Evolutionary conservation across 2,113 vertebrate genomes (phyloP), one percentile per base, ranked within the genome.

Genomic region (Calcarius ornatus): DNA sequence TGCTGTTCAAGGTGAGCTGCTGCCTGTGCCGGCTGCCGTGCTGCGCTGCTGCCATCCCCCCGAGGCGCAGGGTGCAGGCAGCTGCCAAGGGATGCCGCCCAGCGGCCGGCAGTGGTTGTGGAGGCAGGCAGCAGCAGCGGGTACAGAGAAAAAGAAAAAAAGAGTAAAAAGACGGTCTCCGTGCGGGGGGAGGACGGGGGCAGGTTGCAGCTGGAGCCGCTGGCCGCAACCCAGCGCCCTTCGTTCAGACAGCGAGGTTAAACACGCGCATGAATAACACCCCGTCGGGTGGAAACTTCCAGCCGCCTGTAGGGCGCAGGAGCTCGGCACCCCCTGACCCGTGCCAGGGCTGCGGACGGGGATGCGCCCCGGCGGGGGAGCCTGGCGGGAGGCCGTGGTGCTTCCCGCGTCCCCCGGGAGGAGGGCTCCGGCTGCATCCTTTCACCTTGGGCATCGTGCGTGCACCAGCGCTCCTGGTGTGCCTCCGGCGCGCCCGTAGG

Each of bases 251-350:
- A 21, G 69, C 47, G 5, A 60, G 64, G 40, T 40, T n/a, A 54
- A 83, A 86, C 6, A 3, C 10, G 18, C 38, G 57, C 31, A 31
- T 61, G 53, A 59, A 60, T 61, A 70, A 61, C 30, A 59, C 14
- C 33, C 71, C 63, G 78, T 53, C 79, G 75, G 48, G 79, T 93
- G 88, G 96, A 93, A 93, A 94, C 86, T 93, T 90, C 91, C 93
- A 79, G 40, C 57, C 51, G 84, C 54, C 64, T 10, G 66, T 3
- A 37, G 42, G 57, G 24, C 33, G n/a, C 54, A 8, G 81, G 50
- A 78, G 60, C 65, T 28, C 69, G 6, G 78, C 38, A 16, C 4
- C 53, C 19, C 13, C 40, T 20, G 51, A 5, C 25, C 57, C 14
- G 17, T 8, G 70, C 45, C 12, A 21, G 70, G 30, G 61, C 61